These are phyloP conservation scores for Athalia cordata DNA, from an alignment of 2,888 invertebrate species.

Conservation along the genomic window DNA sequence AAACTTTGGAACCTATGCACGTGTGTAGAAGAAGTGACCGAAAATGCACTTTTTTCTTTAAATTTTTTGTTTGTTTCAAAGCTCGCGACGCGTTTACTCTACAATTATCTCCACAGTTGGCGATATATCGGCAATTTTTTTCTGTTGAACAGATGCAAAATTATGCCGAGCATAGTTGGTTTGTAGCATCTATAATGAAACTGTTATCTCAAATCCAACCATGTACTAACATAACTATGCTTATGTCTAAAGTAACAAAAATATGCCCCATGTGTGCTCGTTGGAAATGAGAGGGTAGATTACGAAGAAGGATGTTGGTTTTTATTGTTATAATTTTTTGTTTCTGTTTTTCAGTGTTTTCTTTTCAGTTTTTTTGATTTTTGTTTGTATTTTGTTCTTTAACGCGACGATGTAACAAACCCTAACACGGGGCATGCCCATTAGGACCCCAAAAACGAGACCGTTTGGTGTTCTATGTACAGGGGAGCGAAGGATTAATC, in stretches of 20 bases:
- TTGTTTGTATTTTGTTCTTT: background rate
- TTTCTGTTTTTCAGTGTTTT: too few species aligned
- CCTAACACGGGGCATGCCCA: conserved; percentile 53
- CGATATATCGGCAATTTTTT: background rate
- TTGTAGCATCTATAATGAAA: conserved; percentile 1
- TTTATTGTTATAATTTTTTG: too few species aligned
- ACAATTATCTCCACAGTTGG: background rate
- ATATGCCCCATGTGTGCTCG: background rate
- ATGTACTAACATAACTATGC: background rate
- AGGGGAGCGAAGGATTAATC: conserved; percentile 59
- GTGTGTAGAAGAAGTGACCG: too few species aligned
- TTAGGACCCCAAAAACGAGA: conserved; percentile 52
- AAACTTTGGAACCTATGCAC: too few species aligned
- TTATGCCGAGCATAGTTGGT: background rate
- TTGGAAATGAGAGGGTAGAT: background rate
- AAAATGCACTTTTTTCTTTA: too few species aligned
- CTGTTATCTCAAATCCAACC: conserved; percentile 2
- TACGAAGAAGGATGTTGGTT: background rate
- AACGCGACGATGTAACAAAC: conserved; percentile 45
- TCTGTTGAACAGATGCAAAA: background rate
- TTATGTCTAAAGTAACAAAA: background rate
- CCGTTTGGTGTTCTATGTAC: conserved; percentile 57
- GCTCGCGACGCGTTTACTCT: background rate
- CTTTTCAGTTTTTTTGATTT: background rate
- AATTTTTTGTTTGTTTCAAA: too few species aligned